Evolutionary conservation across 1,140 invertebrate genomes (phyloP), one percentile per base, ranked within the genome.

Genomic region (Schlechtendalia chinensis): DNA sequence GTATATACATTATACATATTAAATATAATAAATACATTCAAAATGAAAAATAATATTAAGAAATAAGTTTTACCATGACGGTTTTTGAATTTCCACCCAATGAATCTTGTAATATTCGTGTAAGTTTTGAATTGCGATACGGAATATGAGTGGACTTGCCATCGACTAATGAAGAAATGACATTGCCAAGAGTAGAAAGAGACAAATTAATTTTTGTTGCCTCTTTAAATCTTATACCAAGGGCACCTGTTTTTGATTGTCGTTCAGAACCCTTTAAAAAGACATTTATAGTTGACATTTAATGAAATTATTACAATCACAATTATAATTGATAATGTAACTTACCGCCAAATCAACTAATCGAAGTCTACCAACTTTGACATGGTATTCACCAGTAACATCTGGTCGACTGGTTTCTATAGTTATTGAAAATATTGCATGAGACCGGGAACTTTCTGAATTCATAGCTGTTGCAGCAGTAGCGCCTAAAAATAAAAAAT

Each of bases 11-110:
- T n/a, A 19, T 81, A 80, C 82, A 39, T 47, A n/a, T n/a, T 53
- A 82, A 83, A 22, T 56, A 45, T 54, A 77, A 74, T 54, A 54
- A 16, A 19, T 54, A 58, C 19, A 61, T 47, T n/a, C 24, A 67
- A n/a, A n/a, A 47, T 71, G 16, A n/a, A 50, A n/a, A 80, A 53
- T 47, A 67, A 82, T 72, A n/a, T n/a, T n/a, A n/a, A n/a, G n/a
- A n/a, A n/a, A n/a, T 69, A 50, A 63, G 39, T 81, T n/a, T n/a
- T 84, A 94, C 93, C 95, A 98, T 98, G 32, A 98, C 91, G 59
- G 96, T 98, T 88, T 98, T 98, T 3, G 96, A 96, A 87, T 98
- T 98, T 19, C 96, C 96, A 17, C 96, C 96, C 16, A 98, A 87
- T 0, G 96, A 98, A 85, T 98, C 96, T 88, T 98, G 96, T 47